These are phyloP conservation scores for Altica lythri DNA, from an alignment of 2,888 invertebrate genomes.

Conservation along the genomic window DNA sequence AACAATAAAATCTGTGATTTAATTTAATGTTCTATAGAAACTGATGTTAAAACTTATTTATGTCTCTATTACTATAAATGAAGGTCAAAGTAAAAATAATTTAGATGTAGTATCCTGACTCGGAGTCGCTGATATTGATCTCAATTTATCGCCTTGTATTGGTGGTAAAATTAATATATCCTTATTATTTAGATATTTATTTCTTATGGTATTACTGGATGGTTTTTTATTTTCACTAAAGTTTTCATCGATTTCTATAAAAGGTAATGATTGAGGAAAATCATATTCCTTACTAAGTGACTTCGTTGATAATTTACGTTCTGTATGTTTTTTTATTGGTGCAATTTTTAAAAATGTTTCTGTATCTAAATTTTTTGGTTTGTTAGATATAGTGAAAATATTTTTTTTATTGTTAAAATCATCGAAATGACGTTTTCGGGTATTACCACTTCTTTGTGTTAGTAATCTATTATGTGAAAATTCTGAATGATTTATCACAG, in stretches of 20 bases:
- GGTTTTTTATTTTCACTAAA: neutral
- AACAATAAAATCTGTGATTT: too few species aligned
- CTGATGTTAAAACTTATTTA: too few species aligned
- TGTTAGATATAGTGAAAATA: constrained; percentile 30
- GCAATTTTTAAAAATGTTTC: constrained; percentile 41
- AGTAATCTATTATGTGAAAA: constrained; percentile 37
- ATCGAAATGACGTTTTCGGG: constrained; percentile 11
- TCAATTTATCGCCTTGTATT: constrained; percentile 44
- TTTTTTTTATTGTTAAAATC: constrained; percentile 19
- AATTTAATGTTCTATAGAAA: too few species aligned
- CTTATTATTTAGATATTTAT: constrained; percentile 1
- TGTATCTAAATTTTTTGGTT: constrained; percentile 35
- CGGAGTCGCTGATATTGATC: constrained; percentile 52
- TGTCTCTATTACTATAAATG: too few species aligned
- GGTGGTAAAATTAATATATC: constrained; percentile 45
- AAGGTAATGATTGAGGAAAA: constrained; percentile 45
- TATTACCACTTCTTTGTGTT: constrained; percentile 26
- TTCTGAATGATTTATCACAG: constrained; percentile 42
- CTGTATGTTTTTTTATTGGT: constrained; percentile 30
- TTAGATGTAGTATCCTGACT: constrained; percentile 30
- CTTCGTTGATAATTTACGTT: constrained; percentile 32
- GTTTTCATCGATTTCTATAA: constrained; percentile 36
- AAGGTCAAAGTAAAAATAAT: constrained; percentile 1
- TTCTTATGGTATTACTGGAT: neutral
- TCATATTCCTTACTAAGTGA: constrained; percentile 33